Base-by-base conservation (phyloP, 1,140 invertebrate species). In the Euura saliciscinereae region DNA sequence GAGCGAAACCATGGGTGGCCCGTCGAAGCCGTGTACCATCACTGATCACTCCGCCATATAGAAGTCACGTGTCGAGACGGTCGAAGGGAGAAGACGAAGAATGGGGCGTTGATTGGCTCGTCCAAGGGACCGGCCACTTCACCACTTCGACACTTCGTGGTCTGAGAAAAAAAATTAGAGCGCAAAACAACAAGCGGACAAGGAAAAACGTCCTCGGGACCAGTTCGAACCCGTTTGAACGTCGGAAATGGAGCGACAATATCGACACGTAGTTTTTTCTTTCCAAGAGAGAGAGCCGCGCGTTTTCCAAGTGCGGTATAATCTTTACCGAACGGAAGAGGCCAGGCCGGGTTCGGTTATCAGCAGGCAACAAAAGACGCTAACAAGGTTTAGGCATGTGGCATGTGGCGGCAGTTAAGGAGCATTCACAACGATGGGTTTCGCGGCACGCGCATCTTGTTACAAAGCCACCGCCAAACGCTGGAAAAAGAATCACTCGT, bases 391-490 rank as follows among this genome's bases (percentile, higher is more conserved):
- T 67, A 65, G 76, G 78, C 28, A 28, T 59, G 51, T 11, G 51
- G 78, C 79, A 83, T 82, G 75, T 81, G 80, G 79, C 77, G 74
- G 78, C 80, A 76, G 77, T 68, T 28, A 28, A 28, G 28, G 28
- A 28, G 28, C 28, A 67, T 72, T 65, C 51, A 70, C 71, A 28
- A 1, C 28, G 28, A 72, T 59, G 71, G 68, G 66, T 43, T 10
- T 70, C 13, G 73, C 46, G 73, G 79, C 82, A 83, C 83, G 79
- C 84, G 83, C 82, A 78, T 87, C 84, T 79, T 79, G 77, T 87
- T 86, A 86, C 85, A 81, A 87, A 86, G 86, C 83, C 28, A 76
- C 78, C 84, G 84, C 82, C 81, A 73, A 28, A 28, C 28, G 28
- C 28, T 28, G 28, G 28, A 28, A 1, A 28, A 28, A 28, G 28